A percentile compares a stretch with the other conserved stretches of the same genome.
Evolutionary conservation across 2,888 invertebrate genomes (phyloP).

Genomic region (Cephus rjabovi): DNA sequence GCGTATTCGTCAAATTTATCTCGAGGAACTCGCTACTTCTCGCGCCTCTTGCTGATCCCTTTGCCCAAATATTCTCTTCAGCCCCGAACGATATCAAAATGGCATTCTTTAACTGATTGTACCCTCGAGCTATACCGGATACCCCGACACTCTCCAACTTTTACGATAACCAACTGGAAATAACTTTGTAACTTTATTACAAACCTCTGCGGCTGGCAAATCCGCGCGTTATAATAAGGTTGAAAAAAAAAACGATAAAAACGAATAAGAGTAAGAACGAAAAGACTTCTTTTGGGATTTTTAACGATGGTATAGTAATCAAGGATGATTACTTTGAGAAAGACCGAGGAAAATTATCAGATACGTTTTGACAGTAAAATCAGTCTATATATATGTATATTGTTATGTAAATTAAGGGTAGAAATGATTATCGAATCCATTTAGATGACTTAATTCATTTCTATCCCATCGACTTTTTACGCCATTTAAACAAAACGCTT

Average conservation of each 20-base stretch:
- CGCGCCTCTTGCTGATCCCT: neutral
- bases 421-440: neutral
- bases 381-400: no score
- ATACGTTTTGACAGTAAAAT: neutral
- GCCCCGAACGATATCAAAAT: constrained; percentile 53
- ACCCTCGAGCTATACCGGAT: constrained; percentile 51
- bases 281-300: neutral
- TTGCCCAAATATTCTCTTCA: constrained; percentile 5
- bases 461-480: neutral
- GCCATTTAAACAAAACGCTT: constrained; percentile 15
- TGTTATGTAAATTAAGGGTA: neutral
- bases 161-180: constrained; percentile 59
- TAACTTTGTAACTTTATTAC: constrained; percentile 59
- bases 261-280: neutral
- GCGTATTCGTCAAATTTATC: constrained; percentile 48
- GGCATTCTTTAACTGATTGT: constrained; percentile 58
- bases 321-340: neutral
- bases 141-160: constrained; percentile 46
- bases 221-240: constrained; percentile 20
- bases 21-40: neutral
- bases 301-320: neutral
- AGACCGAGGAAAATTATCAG: neutral
- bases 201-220: constrained; percentile 36
- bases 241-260: neutral
- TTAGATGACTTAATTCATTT: neutral